phyloP scores from a whole-genome alignment of 2,113 vertebrate species.

The Crotalus helleri region DNA sequence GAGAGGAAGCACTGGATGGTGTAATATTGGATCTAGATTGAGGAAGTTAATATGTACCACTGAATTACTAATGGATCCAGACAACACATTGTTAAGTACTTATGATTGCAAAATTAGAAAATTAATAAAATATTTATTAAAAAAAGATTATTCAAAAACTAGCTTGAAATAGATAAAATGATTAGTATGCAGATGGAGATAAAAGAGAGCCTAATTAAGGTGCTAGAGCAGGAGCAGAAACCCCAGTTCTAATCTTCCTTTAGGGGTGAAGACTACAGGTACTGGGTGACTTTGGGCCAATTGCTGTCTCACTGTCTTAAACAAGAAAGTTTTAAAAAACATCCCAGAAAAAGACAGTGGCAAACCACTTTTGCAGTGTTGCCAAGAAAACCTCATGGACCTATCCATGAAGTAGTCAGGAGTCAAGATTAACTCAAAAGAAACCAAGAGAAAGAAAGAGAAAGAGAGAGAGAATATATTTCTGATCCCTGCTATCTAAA shows the following conservation, averaged over 20 bases:
- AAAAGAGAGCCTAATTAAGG: not conserved
- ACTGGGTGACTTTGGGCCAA: not conserved
- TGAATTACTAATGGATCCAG: no score
- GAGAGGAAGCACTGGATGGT: no score
- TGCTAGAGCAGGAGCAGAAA: not conserved
- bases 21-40: no score
- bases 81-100: no score
- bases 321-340: not conserved
- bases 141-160: no score
- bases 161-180: not conserved
- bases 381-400: not conserved
- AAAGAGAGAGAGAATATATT: not conserved
- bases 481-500: not conserved
- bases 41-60: no score
- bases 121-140: no score
- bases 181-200: not conserved
- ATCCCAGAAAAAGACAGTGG: not conserved
- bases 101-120: no score
- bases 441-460: not conserved
- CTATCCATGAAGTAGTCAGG: not conserved
- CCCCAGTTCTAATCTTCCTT: not conserved
- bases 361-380: not conserved
- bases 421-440: not conserved
- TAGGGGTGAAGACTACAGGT: not conserved
- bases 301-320: not conserved